Evolutionary conservation across 2,113 vertebrate genomes (phyloP).

Genomic region (Mugil cephalus): DNA sequence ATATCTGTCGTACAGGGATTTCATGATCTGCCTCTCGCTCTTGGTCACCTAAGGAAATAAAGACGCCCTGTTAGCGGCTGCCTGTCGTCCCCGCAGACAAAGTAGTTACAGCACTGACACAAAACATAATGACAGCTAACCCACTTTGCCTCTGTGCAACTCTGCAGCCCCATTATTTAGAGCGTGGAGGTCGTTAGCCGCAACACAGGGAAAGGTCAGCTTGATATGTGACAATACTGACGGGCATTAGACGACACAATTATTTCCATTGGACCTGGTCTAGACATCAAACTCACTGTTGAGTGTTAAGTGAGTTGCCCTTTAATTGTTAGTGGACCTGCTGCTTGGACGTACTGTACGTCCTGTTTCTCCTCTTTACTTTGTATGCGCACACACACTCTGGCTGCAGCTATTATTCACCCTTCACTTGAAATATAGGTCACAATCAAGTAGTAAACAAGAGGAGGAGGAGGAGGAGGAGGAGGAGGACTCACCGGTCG

Average conservation of each 20-base stretch:
- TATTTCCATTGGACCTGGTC: constrained; percentile 1
- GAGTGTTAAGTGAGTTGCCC: not conserved
- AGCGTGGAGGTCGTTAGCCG: constrained; percentile 8
- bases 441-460: constrained; percentile 38
- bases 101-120: not conserved
- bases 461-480: not conserved
- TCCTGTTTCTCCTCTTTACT: no score
- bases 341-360: no score
- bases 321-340: not conserved
- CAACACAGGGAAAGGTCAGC: constrained; percentile 8
- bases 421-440: constrained; percentile 59
- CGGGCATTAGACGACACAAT: constrained; percentile 10
- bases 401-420: constrained; percentile 54
- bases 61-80: constrained; percentile 16
- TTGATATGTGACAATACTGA: not conserved
- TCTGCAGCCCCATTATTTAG: not conserved
- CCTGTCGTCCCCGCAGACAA: not conserved
- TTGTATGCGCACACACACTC: not conserved
- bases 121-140: constrained; percentile 39
- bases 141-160: constrained; percentile 1
- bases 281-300: constrained; percentile 15
- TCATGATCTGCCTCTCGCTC: constrained; percentile 94
- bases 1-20: constrained; percentile 96
- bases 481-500: constrained; percentile 88
- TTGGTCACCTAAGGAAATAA: constrained; percentile 88